phyloP scores from a whole-genome alignment of 2,113 vertebrate species.

The Pitta sordida region DNA sequence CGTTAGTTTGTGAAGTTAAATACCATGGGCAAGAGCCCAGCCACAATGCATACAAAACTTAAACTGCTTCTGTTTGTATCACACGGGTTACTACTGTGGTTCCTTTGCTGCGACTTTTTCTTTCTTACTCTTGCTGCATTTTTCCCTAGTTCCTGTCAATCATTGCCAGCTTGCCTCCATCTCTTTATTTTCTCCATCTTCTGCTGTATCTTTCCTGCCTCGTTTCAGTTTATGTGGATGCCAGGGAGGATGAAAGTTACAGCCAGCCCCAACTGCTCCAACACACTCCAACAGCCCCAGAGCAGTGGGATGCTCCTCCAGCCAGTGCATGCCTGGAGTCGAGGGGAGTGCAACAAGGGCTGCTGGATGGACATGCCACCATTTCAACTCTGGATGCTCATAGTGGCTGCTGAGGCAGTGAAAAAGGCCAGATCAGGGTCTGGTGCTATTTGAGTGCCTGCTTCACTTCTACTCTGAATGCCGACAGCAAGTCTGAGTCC shows the following conservation, averaged over 20 bases:
- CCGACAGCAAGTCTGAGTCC: not conserved
- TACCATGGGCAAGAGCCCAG: slow-evolving; percentile 10
- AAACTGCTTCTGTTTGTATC: not conserved
- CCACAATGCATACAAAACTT: not conserved
- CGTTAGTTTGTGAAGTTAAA: slow-evolving; percentile 41
- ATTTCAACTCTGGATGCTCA: not conserved
- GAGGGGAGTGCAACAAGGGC: not conserved
- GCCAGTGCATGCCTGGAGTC: not conserved
- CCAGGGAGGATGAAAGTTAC: not conserved
- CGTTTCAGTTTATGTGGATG: not conserved
- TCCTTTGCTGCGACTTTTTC: not conserved
- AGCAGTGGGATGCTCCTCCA: not conserved
- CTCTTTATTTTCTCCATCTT: not conserved
- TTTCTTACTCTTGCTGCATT: not conserved
- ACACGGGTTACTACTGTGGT: not conserved
- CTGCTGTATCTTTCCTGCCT: not conserved
- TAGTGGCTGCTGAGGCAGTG: not conserved
- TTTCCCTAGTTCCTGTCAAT: not conserved
- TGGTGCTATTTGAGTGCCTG: not conserved
- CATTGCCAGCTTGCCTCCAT: not conserved
- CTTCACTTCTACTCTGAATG: not conserved
- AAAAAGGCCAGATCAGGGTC: not conserved
- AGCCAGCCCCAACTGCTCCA: not conserved
- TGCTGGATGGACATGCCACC: not conserved
- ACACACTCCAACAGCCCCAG: not conserved